phyloP scores from a whole-genome alignment of 2,113 vertebrate species.

The Myrmophylax atrothorax region DNA sequence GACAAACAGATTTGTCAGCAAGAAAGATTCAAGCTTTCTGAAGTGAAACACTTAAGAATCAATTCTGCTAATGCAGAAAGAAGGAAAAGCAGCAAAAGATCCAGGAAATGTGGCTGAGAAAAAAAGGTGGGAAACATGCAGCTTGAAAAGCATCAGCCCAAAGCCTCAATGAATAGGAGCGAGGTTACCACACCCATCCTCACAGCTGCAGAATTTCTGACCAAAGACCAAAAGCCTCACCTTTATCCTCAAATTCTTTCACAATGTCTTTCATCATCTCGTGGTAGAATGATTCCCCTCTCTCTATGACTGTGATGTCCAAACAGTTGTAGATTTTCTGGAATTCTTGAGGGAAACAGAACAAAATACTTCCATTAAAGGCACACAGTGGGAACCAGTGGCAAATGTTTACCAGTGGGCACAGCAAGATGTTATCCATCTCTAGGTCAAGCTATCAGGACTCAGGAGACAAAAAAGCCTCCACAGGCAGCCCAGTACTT shows the following conservation, averaged over 20 bases:
- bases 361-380: background rate
- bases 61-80: background rate
- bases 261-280: constrained; percentile 87
- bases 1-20: background rate
- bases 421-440: background rate
- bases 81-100: background rate
- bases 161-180: background rate
- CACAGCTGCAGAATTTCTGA: background rate
- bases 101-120: background rate
- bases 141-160: background rate
- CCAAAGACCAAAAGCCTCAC: constrained; percentile 48
- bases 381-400: background rate
- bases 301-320: constrained; percentile 84
- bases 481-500: background rate
- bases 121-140: background rate
- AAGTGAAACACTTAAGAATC: background rate
- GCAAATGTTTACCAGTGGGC: background rate
- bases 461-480: background rate
- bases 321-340: constrained; percentile 91
- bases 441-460: background rate
- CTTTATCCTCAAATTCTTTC: constrained; percentile 87
- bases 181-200: background rate
- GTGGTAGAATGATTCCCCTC: constrained; percentile 95
- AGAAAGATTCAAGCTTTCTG: background rate
- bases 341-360: constrained; percentile 82